These are phyloP conservation scores for Dynastes hyllus DNA, from an alignment of 2,888 invertebrate genomes.

Conservation along the genomic window DNA sequence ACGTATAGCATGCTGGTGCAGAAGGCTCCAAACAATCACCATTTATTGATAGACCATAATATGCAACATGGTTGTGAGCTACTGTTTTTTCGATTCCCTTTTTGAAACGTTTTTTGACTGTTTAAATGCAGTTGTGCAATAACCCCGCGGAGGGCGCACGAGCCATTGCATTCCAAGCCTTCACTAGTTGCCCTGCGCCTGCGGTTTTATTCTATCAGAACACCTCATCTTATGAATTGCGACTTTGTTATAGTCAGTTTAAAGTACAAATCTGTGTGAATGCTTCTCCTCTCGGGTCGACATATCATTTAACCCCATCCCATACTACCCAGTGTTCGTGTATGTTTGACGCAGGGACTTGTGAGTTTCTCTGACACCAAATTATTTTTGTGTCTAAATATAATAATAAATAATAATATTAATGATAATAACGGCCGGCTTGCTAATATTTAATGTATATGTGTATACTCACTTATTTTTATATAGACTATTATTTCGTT, in stretches of 20 bases:
- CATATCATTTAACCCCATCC: slow-evolving; percentile 61
- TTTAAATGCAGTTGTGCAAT: slow-evolving; percentile 60
- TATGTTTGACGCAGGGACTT: slow-evolving; percentile 60
- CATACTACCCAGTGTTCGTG: slow-evolving; percentile 55
- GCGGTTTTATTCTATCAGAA: slow-evolving; percentile 56
- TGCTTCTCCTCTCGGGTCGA: slow-evolving; percentile 60
- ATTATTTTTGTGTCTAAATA: slow-evolving; percentile 62
- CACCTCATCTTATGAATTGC: slow-evolving; percentile 60
- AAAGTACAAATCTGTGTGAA: slow-evolving; percentile 83
- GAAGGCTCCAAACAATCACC: slow-evolving; percentile 65
- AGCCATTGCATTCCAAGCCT: slow-evolving; percentile 64
- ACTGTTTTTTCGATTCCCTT: slow-evolving; percentile 60
- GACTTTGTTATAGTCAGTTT: slow-evolving; percentile 84
- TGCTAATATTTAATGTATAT: slow-evolving; percentile 50
- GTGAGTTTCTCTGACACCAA: slow-evolving; percentile 63
- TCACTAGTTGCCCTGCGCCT: slow-evolving; percentile 57
- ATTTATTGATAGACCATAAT: slow-evolving; percentile 63
- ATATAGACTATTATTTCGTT: slow-evolving; percentile 31
- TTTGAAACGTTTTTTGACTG: slow-evolving; percentile 55
- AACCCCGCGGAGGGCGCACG: slow-evolving; percentile 54
- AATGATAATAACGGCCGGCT: slow-evolving; percentile 50
- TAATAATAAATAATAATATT: slow-evolving; percentile 58
- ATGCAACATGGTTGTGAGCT: slow-evolving; percentile 69
- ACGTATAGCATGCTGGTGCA: slow-evolving; percentile 53
- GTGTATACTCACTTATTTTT: slow-evolving; percentile 23